phyloP scores from a whole-genome alignment of 2,888 invertebrate genomes.

The Podabrus alpinus region DNA sequence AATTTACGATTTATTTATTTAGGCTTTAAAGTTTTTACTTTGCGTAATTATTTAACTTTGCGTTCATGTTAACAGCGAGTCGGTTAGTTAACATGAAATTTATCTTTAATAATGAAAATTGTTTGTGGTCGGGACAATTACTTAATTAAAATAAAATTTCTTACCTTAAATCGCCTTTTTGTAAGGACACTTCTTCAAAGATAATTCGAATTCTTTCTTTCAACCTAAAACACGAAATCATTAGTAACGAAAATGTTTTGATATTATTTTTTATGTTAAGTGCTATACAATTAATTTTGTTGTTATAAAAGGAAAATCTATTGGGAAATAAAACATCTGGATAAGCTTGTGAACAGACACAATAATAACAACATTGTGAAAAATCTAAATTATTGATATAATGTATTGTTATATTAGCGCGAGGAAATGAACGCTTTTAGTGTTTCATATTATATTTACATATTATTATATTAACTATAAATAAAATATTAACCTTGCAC shows the following conservation, averaged over 20 bases:
- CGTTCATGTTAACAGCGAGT: not conserved
- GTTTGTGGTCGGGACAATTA: not conserved
- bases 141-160: conserved; percentile 28
- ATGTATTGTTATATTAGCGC: conserved; percentile 4
- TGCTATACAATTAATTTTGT: conserved; percentile 6
- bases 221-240: conserved; percentile 60
- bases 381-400: conserved; percentile 13
- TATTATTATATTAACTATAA: no score
- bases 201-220: conserved; percentile 79
- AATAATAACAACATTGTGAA: conserved; percentile 6
- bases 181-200: conserved; percentile 79
- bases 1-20: not conserved
- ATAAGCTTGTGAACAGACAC: conserved; percentile 11
- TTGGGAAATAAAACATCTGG: conserved; percentile 20
- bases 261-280: not conserved
- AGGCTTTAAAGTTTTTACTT: not conserved
- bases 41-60: not conserved
- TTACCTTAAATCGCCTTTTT: conserved; percentile 79
- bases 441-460: conserved; percentile 22
- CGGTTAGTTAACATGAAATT: not conserved
- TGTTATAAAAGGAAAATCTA: conserved; percentile 9
- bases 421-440: conserved; percentile 7
- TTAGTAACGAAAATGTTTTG: not conserved
- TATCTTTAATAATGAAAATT: not conserved
- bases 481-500: conserved; percentile 74